Percentiles rank a stretch among this genome's conserved stretches.
Evolutionary conservation across 2,113 vertebrate species (phyloP).

Genomic region (Rhineura floridana): DNA sequence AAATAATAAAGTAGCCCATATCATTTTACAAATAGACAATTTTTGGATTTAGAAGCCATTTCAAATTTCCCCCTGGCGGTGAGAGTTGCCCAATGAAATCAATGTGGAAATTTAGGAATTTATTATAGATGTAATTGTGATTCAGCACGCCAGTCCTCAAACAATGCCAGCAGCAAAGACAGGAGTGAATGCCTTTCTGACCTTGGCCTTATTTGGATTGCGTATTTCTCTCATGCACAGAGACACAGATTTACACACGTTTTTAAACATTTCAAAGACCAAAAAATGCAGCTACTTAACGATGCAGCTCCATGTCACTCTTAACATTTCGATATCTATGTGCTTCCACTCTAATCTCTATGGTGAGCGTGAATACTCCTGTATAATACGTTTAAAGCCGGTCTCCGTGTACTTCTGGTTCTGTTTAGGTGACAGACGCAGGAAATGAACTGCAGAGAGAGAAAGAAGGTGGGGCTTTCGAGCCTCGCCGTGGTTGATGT

Average conservation of each 20-base stretch:
- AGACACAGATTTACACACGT: too few species aligned
- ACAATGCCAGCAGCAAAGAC: not conserved
- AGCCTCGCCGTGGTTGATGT: too few species aligned
- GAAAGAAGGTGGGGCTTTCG: not conserved
- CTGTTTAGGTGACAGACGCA: not conserved
- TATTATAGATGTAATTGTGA: not conserved
- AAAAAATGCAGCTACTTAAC: not conserved
- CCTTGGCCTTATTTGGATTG: too few species aligned
- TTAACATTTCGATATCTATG: not conserved
- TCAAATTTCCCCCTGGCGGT: not conserved
- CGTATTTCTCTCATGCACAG: too few species aligned
- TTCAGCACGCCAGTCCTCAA: too few species aligned
- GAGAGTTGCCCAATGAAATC: too few species aligned
- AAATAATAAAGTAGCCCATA: too few species aligned
- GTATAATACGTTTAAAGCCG: not conserved
- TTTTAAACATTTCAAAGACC: not conserved
- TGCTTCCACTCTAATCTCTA: not conserved
- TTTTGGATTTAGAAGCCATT: not conserved
- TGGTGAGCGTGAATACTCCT: not conserved
- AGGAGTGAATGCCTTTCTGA: too few species aligned
- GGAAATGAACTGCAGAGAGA: not conserved
- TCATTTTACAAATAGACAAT: not conserved
- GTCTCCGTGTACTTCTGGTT: not conserved
- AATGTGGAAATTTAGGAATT: not conserved
- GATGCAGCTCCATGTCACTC: not conserved